Base-by-base conservation (phyloP, 2,888 invertebrate genomes). In the Cephus nigrinus region DNA sequence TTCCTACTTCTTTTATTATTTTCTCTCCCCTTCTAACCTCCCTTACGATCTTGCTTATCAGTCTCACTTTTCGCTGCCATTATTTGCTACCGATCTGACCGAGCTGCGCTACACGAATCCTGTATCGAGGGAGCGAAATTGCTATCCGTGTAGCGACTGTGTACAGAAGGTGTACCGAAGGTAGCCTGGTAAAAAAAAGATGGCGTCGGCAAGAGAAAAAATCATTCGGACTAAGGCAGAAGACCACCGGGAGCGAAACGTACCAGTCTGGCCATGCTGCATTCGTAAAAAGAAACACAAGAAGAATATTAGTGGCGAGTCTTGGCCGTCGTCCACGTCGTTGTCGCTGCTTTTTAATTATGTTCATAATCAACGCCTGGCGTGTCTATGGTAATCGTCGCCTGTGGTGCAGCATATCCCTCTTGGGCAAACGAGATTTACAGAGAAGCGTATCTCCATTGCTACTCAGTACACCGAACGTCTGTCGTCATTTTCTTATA, bases 311-410 rank as follows among this genome's bases (percentile, higher is more conserved):
- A 55, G 55, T 55, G 55, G 55, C 55, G 55, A 55, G 55, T 23
- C 55, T 55, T 55, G 15, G 55, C 55, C 55, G 23, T 55, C 55
- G 55, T 55, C 55, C 55, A 55, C 55, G 55, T 55, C 23, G 55
- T 55, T 55, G 55, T 55, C 55, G 55, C 55, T 55, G 55, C 55
- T 90, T 91, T 91, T 91, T 90, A 91, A 91, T 91, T 91, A 91
- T 91, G 89, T 90, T 90, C 90, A 91, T 91, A 91, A 91, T 91
- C 89, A 91, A 89, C 88, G 88, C 88, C 85, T 84, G 85, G 86
- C 89, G 83, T 89, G 90, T 89, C 88, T 90, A 90, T 89, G 89
- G 89, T 90, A 90, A 90, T 90, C 88, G 81, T 79, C 76, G 76
- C 75, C 68, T 75, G 75, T 68, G 69, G 36, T 69, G 69, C 74